A percentile compares a stretch with the other conserved stretches of the same genome.
Conservation (phyloP, 2,888 invertebrate species). For the Drosophila mimica region DNA sequence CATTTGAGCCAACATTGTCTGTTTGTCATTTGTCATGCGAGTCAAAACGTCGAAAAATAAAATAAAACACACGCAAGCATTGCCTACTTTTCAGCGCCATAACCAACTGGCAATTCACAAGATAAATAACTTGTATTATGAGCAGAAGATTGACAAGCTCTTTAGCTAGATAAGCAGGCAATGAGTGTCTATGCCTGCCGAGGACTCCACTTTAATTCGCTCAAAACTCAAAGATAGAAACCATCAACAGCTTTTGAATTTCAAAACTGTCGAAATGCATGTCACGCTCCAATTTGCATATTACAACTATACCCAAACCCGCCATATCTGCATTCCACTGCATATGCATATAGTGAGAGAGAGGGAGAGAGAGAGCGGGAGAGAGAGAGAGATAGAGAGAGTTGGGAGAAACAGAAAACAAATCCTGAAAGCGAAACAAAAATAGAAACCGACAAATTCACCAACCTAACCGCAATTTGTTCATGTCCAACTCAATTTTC, state of each 20-base stretch:
- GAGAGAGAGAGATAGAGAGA: slow-evolving; percentile 12
- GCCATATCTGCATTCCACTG: slow-evolving; percentile 16
- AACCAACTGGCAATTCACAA: slow-evolving; percentile 25
- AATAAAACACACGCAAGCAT: slow-evolving; percentile 23
- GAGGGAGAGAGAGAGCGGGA: slow-evolving; percentile 18
- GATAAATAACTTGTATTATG: slow-evolving; percentile 37
- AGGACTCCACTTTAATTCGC: slow-evolving; percentile 14
- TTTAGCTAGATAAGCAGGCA: slow-evolving; percentile 5
- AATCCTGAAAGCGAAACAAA: slow-evolving; percentile 39
- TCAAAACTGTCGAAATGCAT: slow-evolving; percentile 72
- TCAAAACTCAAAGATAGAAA: slow-evolving; percentile 41
- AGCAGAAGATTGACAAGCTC: slow-evolving; percentile 17
- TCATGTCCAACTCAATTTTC: slow-evolving; percentile 80
- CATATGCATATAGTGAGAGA: slow-evolving; percentile 1
- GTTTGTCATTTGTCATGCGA: slow-evolving; percentile 64
- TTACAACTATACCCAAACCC: slow-evolving; percentile 44
- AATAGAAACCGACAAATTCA: slow-evolving; percentile 47
- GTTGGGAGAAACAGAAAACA: slow-evolving; percentile 34
- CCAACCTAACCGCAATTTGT: slow-evolving; percentile 75
- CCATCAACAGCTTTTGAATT: slow-evolving; percentile 46
- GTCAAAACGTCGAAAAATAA: slow-evolving; percentile 13
- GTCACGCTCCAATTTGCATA: slow-evolving; percentile 79
- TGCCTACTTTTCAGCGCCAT: slow-evolving; percentile 48
- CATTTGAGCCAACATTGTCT: slow-evolving; percentile 59
- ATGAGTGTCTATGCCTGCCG: not conserved